These are phyloP conservation scores for Grammomys surdaster DNA, from an alignment of 2,113 vertebrate genomes.

Conservation along the genomic window DNA sequence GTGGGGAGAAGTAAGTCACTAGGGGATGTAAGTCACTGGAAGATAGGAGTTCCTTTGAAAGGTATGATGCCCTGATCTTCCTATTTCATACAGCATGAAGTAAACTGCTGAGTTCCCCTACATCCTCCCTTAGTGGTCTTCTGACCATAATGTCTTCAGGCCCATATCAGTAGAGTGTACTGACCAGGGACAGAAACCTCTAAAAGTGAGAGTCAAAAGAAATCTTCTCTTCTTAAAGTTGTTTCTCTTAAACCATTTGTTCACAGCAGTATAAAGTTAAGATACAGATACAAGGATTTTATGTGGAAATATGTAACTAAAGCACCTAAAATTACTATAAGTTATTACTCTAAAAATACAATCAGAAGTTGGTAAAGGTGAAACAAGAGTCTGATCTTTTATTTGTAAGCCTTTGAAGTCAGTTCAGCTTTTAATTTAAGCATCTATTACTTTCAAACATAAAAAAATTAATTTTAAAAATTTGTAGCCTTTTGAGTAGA, in stretches of 20 bases:
- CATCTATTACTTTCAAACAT: constrained; percentile 42
- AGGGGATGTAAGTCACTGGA: neutral
- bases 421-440: constrained; percentile 46
- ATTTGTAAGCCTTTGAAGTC: constrained; percentile 27
- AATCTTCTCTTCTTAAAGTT: neutral
- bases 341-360: constrained; percentile 9
- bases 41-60: neutral
- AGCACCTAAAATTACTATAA: constrained; percentile 46
- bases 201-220: neutral
- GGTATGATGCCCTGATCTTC: neutral
- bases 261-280: neutral
- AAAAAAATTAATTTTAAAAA: neutral
- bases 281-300: constrained; percentile 6
- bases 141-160: neutral
- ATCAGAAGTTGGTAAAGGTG: constrained; percentile 31
- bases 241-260: neutral
- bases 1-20: neutral
- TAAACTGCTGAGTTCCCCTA: neutral
- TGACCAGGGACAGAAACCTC: neutral
- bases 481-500: constrained; percentile 25
- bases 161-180: neutral
- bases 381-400: constrained; percentile 28
- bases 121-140: neutral
- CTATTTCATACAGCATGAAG: neutral
- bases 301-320: constrained; percentile 22